Conservation (phyloP, 2,797 vertebrate species). For the Chelon auratus region DNA sequence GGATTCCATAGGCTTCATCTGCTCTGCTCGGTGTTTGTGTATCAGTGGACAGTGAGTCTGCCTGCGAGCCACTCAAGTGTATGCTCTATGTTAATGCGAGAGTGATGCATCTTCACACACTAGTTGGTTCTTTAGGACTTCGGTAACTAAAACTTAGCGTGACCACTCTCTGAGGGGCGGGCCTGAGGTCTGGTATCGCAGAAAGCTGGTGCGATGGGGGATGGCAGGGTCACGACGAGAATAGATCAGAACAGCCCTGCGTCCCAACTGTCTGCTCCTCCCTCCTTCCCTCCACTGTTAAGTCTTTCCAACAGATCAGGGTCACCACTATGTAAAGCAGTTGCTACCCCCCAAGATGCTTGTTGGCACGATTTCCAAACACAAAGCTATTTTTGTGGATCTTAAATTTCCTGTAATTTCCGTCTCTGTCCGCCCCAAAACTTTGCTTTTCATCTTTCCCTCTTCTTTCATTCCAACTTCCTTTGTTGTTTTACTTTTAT, state of each 20-base stretch:
- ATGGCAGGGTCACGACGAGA: slow-evolving; percentile 52
- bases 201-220: slow-evolving; percentile 14
- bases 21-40: neutral
- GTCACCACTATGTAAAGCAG: slow-evolving; percentile 34
- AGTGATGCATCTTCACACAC: neutral
- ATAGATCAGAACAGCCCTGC: slow-evolving; percentile 65
- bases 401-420: slow-evolving; percentile 10
- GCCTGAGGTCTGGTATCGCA: slow-evolving; percentile 70
- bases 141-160: slow-evolving; percentile 8
- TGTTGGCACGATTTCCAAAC: slow-evolving; percentile 17
- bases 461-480: slow-evolving; percentile 26
- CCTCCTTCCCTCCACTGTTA: slow-evolving; percentile 8
- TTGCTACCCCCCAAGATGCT: slow-evolving; percentile 18
- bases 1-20: slow-evolving; percentile 5
- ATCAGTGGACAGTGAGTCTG: neutral
- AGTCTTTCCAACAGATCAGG: slow-evolving; percentile 52
- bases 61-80: neutral
- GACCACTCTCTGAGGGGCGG: slow-evolving; percentile 18
- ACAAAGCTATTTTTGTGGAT: slow-evolving; percentile 17
- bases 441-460: slow-evolving; percentile 14
- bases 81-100: neutral
- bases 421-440: neutral
- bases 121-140: slow-evolving; percentile 9
- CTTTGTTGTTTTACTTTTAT: slow-evolving; percentile 20
- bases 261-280: slow-evolving; percentile 26